Conservation (phyloP, 1,140 invertebrate genomes). For the Zaprionus nigranus region DNA sequence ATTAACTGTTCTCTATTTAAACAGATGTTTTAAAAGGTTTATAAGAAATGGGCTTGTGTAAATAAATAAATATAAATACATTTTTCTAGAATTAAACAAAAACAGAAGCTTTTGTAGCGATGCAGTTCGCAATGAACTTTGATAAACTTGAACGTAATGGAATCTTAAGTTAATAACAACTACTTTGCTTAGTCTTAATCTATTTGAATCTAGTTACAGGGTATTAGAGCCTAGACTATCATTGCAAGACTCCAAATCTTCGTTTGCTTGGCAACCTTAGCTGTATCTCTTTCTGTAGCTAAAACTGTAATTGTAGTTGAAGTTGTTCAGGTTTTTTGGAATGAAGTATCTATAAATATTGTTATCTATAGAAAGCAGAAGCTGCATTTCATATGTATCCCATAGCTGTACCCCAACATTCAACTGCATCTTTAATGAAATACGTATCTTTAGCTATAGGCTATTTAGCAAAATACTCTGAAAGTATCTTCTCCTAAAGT, state of each 20-base stretch:
- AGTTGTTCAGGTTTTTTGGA: neutral
- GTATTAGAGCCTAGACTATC: neutral
- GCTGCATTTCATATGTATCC: neutral
- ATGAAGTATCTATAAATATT: neutral
- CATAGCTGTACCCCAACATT: neutral
- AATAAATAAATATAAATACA: neutral
- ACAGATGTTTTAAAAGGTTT: neutral
- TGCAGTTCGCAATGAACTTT: no score
- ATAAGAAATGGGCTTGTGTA: neutral
- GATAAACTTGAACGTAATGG: no score
- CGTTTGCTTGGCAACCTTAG: neutral
- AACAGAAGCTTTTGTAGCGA: no score
- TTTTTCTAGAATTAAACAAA: neutral
- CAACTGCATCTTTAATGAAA: neutral
- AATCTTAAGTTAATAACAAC: no score
- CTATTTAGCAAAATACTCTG: no score
- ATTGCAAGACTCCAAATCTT: neutral
- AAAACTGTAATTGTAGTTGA: neutral
- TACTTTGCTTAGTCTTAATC: no score
- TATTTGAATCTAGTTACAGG: no score
- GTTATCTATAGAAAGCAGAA: no score
- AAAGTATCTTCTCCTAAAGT: neutral
- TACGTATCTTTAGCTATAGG: neutral
- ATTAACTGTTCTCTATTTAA: neutral
- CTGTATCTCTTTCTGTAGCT: neutral